Conservation (phyloP, 2,888 invertebrate genomes). For the Crossocerus cetratus region DNA sequence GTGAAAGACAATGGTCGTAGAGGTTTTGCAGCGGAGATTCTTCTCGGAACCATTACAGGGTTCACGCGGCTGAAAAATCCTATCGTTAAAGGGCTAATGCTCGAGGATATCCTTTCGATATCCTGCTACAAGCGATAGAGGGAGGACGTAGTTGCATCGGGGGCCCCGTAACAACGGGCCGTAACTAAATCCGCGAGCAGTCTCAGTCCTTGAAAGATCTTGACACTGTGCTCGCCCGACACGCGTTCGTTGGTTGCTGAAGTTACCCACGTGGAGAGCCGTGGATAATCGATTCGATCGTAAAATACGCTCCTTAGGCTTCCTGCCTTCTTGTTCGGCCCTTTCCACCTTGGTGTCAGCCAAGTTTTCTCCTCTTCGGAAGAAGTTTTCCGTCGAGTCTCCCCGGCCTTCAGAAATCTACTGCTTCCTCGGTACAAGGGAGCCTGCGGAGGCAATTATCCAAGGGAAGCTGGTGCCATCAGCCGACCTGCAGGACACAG, state of each 20-base stretch:
- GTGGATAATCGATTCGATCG: conserved; percentile 71
- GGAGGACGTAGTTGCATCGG: conserved; percentile 23
- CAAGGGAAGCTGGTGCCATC: too few relatives aligned
- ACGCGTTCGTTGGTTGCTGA: conserved; percentile 61
- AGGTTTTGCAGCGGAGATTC: too few relatives aligned
- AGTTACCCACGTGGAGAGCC: conserved; percentile 65
- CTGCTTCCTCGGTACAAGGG: too few relatives aligned
- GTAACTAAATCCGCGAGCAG: conserved; percentile 57
- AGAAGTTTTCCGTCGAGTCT: too few relatives aligned
- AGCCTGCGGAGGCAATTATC: too few relatives aligned
- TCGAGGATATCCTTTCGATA: conserved; percentile 13
- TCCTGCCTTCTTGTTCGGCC: conserved; percentile 35
- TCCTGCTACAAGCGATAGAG: background rate
- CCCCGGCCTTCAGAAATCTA: too few relatives aligned
- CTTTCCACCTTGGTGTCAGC: conserved; percentile 15
- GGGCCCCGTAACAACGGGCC: conserved; percentile 48
- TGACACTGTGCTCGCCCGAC: conserved; percentile 60
- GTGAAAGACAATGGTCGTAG: too few relatives aligned
- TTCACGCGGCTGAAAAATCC: conserved; percentile 13
- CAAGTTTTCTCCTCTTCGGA: background rate
- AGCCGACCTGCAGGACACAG: too few relatives aligned
- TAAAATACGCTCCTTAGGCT: conserved; percentile 70
- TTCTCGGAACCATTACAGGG: too few relatives aligned
- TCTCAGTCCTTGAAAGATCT: conserved; percentile 60
- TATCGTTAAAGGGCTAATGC: conserved; percentile 26